These are phyloP conservation scores for Drosophila trapezifrons DNA, from an alignment of 1,140 invertebrate species.

Conservation along the genomic window DNA sequence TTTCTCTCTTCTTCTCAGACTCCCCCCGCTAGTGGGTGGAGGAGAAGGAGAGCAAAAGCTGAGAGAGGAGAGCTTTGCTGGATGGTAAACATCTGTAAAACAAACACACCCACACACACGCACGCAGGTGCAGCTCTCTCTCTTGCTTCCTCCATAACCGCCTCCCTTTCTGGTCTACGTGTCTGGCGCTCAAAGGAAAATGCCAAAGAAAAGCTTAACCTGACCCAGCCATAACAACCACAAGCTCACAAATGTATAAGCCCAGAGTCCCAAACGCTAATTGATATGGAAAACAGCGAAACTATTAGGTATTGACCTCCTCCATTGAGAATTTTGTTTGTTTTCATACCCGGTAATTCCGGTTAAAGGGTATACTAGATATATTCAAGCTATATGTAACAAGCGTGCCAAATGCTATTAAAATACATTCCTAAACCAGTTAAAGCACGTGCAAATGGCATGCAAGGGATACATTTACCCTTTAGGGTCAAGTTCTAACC, in stretches of 20 bases:
- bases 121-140: slow-evolving; percentile 51
- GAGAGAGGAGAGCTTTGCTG: slow-evolving; percentile 41
- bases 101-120: slow-evolving; percentile 27
- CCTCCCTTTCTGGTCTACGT: slow-evolving; percentile 3
- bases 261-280: slow-evolving; percentile 22
- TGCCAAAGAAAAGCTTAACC: slow-evolving; percentile 27
- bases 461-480: neutral
- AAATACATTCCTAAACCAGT: neutral
- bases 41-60: slow-evolving; percentile 21
- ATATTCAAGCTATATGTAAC: neutral
- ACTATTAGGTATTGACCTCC: slow-evolving; percentile 28
- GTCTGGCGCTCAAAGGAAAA: slow-evolving; percentile 10
- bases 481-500: neutral
- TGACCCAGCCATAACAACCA: neutral
- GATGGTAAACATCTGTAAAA: slow-evolving; percentile 60
- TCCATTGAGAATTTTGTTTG: slow-evolving; percentile 35
- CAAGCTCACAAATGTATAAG: neutral
- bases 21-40: slow-evolving; percentile 18
- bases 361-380: slow-evolving; percentile 8
- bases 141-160: neutral
- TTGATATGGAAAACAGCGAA: slow-evolving; percentile 22
- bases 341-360: slow-evolving; percentile 33
- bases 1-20: slow-evolving; percentile 7
- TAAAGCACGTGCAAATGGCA: neutral
- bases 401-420: neutral